Evolutionary conservation across 1,140 invertebrate species (phyloP), one percentile per base, ranked within the genome.

Genomic region (Formica exsecta): DNA sequence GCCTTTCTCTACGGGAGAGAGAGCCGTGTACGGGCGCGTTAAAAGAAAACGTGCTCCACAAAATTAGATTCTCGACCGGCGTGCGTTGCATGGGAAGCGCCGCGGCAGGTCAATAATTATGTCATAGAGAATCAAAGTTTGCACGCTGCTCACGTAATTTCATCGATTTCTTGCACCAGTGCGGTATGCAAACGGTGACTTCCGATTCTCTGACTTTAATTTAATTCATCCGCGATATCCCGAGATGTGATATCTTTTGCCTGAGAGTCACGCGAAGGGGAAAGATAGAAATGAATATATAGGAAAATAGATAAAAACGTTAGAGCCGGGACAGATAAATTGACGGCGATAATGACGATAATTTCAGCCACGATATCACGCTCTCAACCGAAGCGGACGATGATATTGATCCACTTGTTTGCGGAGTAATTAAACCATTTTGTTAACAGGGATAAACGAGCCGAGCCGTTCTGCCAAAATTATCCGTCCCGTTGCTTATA

Each of bases 1-100:
- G 77, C 89, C 54, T 29, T n/a, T 83, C 79, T 85, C 61, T 85
- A 36, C 4, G 32, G 16, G 38, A 41, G 61, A n/a, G 88, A 89
- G 86, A 79, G 48, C 74, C 68, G 16, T 16, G 0, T 54, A 65
- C 84, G 61, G 73, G 84, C 74, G 71, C 76, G 89, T 91, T 84
- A 83, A 77, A 51, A 51, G 79, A 90, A 85, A 87, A 91, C 87
- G 77, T 87, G 85, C 77, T 73, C 74, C 65, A 64, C 57, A 61
- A 87, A 89, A 91, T 90, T 90, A 87, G 87, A 62, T 89, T 89
- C 86, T 85, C 36, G 38, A 70, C 0, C 32, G 64, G 74, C 74
- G 9, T 61, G 36, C 74, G 65, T 68, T 85, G 74, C 73, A 79
- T 66, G 84, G 22, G 65, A 80, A 80, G 68, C 54, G 22, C 29